phyloP scores from a whole-genome alignment of 2,113 vertebrate species.

The Lagenorhynchus albirostris region DNA sequence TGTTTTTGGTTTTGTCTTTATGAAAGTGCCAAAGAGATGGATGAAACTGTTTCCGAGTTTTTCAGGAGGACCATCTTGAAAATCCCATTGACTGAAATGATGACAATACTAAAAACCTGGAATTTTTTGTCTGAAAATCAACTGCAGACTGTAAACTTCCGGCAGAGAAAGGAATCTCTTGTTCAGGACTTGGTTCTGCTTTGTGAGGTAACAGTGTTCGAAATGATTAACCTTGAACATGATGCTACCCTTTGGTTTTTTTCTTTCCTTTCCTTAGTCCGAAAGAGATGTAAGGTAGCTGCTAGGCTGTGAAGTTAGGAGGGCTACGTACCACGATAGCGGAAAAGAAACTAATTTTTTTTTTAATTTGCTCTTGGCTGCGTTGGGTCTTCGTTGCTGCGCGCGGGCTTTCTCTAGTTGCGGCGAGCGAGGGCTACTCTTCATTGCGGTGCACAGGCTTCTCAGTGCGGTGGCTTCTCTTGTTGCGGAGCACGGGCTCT shows the following conservation, averaged over 20 bases:
- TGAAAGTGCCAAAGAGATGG: conserved; percentile 80
- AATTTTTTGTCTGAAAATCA: conserved; percentile 83
- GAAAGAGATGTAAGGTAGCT: background rate
- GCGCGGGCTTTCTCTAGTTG: too few relatives aligned
- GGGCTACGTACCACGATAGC: background rate
- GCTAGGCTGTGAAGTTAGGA: background rate
- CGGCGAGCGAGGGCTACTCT: too few relatives aligned
- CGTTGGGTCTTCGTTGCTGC: too few relatives aligned
- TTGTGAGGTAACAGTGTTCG: conserved; percentile 83
- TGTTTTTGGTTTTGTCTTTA: conserved; percentile 38
- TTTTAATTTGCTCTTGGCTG: too few relatives aligned
- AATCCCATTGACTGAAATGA: conserved; percentile 81
- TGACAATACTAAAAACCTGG: conserved; percentile 85
- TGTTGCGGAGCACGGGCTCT: too few relatives aligned
- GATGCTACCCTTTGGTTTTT: background rate
- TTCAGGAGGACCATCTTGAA: conserved; percentile 85
- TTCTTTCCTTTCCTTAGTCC: background rate
- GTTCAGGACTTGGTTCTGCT: conserved; percentile 80
- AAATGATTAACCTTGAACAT: background rate
- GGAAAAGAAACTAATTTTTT: background rate
- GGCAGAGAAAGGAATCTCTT: conserved; percentile 81
- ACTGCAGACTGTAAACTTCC: conserved; percentile 81
- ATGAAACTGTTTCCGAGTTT: conserved; percentile 79
- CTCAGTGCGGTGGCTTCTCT: too few relatives aligned
- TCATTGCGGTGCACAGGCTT: too few relatives aligned